A percentile compares a stretch with the other conserved stretches of the same genome.
phyloP scores from a whole-genome alignment of 2,888 invertebrate species.

The Lasioglossum calceatum region DNA sequence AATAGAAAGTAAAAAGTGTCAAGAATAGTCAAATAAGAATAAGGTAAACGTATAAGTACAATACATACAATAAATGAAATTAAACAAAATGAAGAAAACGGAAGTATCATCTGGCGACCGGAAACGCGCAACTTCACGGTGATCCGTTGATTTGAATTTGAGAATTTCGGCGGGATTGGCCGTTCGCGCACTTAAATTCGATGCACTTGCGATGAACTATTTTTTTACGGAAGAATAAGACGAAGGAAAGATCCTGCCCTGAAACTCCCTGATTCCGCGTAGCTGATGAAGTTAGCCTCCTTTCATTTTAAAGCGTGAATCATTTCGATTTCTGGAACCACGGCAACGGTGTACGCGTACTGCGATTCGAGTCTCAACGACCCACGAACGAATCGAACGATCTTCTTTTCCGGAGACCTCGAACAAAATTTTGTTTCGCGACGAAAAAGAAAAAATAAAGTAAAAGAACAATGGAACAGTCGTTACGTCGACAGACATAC shows the following conservation, averaged over 20 bases:
- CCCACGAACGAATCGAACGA: constrained; percentile 33
- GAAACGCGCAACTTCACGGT: background rate
- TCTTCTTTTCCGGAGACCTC: constrained; percentile 14
- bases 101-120: background rate
- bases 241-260: constrained; percentile 57
- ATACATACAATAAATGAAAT: constrained; percentile 1
- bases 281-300: constrained; percentile 20
- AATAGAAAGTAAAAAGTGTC: background rate
- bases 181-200: constrained; percentile 52
- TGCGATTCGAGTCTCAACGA: constrained; percentile 62
- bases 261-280: constrained; percentile 43
- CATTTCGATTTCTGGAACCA: constrained; percentile 40
- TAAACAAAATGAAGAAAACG: background rate
- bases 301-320: constrained; percentile 25
- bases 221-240: constrained; percentile 63
- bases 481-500: constrained; percentile 1
- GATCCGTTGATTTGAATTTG: constrained; percentile 10
- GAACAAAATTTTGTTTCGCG: constrained; percentile 6
- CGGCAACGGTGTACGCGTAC: constrained; percentile 52
- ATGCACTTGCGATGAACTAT: constrained; percentile 68
- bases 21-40: background rate
- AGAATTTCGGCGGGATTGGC: constrained; percentile 33
- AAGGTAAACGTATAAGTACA: constrained; percentile 5
- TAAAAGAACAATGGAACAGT: background rate
- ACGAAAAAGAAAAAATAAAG: background rate